phyloP scores from a whole-genome alignment of 2,113 vertebrate genomes.

The Limnothrissa miodon region DNA sequence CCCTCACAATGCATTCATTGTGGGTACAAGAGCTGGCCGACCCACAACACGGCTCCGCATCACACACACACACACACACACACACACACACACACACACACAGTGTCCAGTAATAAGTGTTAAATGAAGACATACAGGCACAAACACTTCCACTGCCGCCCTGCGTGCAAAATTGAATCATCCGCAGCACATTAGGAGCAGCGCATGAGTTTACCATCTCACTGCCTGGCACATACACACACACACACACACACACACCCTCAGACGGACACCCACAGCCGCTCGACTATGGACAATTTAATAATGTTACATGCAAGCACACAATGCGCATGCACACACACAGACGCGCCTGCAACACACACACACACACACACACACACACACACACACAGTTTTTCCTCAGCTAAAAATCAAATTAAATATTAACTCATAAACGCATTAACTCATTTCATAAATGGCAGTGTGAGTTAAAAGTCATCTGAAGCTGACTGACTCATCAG shows the following conservation, averaged over 20 bases:
- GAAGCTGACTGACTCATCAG: neutral
- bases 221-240: neutral
- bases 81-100: conserved; percentile 22
- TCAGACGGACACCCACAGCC: conserved; percentile 23
- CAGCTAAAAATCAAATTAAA: too few species aligned
- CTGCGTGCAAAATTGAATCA: neutral
- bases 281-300: neutral
- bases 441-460: neutral
- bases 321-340: neutral
- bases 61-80: conserved; percentile 31
- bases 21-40: conserved; percentile 15
- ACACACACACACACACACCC: neutral
- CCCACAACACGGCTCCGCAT: neutral
- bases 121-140: conserved; percentile 71
- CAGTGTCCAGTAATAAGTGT: conserved; percentile 71
- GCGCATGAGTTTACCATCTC: neutral
- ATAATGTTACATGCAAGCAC: neutral
- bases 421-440: neutral
- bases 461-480: neutral
- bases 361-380: neutral
- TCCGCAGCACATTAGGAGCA: neutral
- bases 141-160: conserved; percentile 61
- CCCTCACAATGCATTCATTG: conserved; percentile 54
- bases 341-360: neutral
- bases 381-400: neutral